Evolutionary conservation across 2,113 vertebrate species (phyloP), one percentile per base, ranked within the genome.

Genomic region (Apeltes quadracus): DNA sequence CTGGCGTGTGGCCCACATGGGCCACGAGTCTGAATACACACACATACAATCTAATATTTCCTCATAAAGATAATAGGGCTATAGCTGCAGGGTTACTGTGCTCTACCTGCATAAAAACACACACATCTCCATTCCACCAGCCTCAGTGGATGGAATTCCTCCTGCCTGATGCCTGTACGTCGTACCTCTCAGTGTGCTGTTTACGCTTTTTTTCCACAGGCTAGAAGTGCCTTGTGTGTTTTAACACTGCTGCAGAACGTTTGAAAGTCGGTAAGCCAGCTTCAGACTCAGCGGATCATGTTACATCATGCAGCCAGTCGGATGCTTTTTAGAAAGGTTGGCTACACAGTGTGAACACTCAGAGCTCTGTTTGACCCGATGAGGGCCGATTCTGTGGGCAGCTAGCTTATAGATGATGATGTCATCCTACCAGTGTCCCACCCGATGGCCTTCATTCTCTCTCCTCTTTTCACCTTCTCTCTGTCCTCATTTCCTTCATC

Each of bases 1-100:
- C 88, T 91, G 91, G 89, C 89, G 83, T 93, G 92, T 90, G 90
- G 90, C 90, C 87, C 86, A 81, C 87, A 82, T 84, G 76, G 88
- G 75, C 82, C 69, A 67, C 82, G 75, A 78, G 78, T 89, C 90
- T 78, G 69, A 44, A 61, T 3, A 69, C 54, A 59, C 61, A 43
- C 64, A 76, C 80, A 76, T 78, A 76, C 81, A 80, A 77, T 76
- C 85, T 83, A 79, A 90, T 88, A 84, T 85, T 78, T 83, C 84
- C 87, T 86, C 81, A 77, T 90, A 87, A 90, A 90, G 84, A 83
- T 84, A 81, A 87, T 63, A 44, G 58, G 69, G 61, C 61, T 14
- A 14, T 36, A 62, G 73, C 66, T 83, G 76, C 76, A 61, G 79
- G 75, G 85, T 84, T 79, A 88, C 59, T n/a, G 66, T 46, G 62